These are phyloP conservation scores for Nephila pilipes DNA, from an alignment of 1,140 invertebrate species.

Conservation along the genomic window DNA sequence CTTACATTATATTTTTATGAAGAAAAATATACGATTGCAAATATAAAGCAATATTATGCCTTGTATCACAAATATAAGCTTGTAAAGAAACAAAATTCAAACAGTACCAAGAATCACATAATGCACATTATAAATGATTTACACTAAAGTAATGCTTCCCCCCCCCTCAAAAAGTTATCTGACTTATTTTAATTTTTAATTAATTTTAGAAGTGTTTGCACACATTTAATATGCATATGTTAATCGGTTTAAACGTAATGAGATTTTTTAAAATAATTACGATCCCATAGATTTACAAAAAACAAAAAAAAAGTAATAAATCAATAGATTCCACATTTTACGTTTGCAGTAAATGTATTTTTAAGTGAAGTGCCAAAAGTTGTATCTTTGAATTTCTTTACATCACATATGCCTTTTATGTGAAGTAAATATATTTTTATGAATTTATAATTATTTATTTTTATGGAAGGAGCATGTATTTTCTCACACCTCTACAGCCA, in stretches of 20 bases:
- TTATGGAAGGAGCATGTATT: conserved; percentile 26
- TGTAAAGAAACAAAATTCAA: not conserved
- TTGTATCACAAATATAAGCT: not conserved
- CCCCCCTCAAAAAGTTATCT: too few relatives aligned
- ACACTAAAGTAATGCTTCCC: too few relatives aligned
- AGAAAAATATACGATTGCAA: conserved; percentile 27
- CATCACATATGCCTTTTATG: not conserved
- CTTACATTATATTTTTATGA: conserved; percentile 60
- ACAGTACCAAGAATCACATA: not conserved
- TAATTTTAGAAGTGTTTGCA: too few relatives aligned
- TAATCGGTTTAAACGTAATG: too few relatives aligned
- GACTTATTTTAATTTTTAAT: too few relatives aligned
- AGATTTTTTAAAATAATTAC: too few relatives aligned
- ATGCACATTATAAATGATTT: not conserved
- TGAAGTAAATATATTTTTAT: conserved; percentile 23
- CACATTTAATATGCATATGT: too few relatives aligned
- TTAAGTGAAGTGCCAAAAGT: conserved; percentile 26
- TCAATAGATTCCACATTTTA: not conserved
- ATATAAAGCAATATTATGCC: conserved; percentile 43
- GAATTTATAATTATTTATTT: conserved; percentile 29
- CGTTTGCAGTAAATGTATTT: not conserved
- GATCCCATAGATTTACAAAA: too few relatives aligned
- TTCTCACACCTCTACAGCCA: not conserved
- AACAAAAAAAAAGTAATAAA: too few relatives aligned
- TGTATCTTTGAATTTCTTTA: conserved; percentile 24